These are phyloP conservation scores for Dolichotis patagonum DNA, from an alignment of 2,113 vertebrate species.

Conservation along the genomic window DNA sequence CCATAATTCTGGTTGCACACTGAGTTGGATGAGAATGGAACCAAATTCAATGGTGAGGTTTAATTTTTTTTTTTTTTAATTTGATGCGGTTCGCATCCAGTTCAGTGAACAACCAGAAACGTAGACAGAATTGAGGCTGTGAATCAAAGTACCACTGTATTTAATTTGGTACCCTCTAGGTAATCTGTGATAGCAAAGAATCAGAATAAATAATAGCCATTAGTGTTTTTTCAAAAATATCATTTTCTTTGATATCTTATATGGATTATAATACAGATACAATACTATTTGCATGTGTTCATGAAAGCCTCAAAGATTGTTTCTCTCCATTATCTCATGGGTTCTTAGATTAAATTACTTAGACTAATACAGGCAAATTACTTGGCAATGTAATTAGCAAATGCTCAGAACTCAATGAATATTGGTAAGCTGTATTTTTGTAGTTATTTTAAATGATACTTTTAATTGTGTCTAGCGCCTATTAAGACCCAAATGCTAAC, in stretches of 20 bases:
- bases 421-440: neutral
- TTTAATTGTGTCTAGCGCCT: neutral
- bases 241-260: neutral
- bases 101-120: neutral
- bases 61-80: neutral
- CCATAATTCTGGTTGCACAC: neutral
- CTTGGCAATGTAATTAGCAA: constrained; percentile 18
- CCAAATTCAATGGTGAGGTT: neutral
- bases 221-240: neutral
- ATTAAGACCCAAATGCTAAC: neutral
- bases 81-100: neutral
- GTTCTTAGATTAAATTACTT: constrained; percentile 40
- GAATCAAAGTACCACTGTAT: neutral
- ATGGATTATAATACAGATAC: neutral
- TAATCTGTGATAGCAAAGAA: constrained; percentile 14
- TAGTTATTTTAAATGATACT: constrained; percentile 11
- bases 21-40: neutral
- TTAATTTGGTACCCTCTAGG: neutral
- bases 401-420: constrained; percentile 49
- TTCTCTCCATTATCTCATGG: neutral
- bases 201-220: neutral
- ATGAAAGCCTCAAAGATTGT: neutral
- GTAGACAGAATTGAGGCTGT: neutral
- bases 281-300: neutral
- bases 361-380: constrained; percentile 39